Base-by-base conservation (phyloP, 2,888 invertebrate genomes). In the Cephus sareptanus region DNA sequence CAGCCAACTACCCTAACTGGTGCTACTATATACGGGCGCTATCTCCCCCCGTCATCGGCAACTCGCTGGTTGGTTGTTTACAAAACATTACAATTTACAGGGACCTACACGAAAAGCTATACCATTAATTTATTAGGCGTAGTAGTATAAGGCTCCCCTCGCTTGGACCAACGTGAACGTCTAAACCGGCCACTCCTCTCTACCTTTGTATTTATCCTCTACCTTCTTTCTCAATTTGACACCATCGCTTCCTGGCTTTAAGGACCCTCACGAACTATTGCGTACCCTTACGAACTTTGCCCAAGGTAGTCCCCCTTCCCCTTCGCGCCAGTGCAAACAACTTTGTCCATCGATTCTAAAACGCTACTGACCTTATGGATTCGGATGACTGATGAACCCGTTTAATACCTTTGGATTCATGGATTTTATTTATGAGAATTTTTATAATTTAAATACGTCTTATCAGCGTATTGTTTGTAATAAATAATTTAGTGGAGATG, bases 51-150 rank as follows among this genome's bases (percentile, higher is more conserved):
- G 79, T 78, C 81, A 84, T 85, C 86, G 83, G 81, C 81, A 83
- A 82, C 84, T 85, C 84, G 86, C 86, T 86, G 85, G 83, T 79
- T 81, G 85, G 86, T 85, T 88, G 87, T 88, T 88, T 88, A 87
- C 87, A 87, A 88, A 87, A 88, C 87, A 86, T 87, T 87, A 87
- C 86, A 85, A 87, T 86, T 85, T 84, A 85, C 84, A 79, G 83
- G 81, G 85, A 85, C 83, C 84, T 80, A 79, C 83, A 84, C 83
- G 85, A 84, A 84, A 85, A 83, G 82, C 85, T 84, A 83, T 84
- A 83, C 82, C 83, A 85, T 86, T 84, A 83, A 85, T 86, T 86
- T 85, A 85, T 86, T 83, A 83, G 83, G 77, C 82, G 80, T 79
- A 80, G 80, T 77, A 80, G 87, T 87, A 76, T 90, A 87, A 78